These are phyloP conservation scores for Pachymerium ferrugineum DNA, from an alignment of 2,888 invertebrate genomes.

Conservation along the genomic window DNA sequence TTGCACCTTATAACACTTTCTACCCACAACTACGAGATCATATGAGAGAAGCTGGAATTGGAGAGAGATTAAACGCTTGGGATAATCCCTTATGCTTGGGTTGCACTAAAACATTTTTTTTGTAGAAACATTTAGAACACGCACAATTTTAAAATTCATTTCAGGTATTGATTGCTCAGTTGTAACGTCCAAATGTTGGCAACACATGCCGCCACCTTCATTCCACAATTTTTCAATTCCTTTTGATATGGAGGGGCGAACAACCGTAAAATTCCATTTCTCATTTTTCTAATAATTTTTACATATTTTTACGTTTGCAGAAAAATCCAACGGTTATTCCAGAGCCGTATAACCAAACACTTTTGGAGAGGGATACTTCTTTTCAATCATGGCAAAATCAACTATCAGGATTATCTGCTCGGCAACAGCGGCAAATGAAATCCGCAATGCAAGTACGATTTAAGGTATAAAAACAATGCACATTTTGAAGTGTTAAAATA, in stretches of 20 bases:
- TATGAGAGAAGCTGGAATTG: conserved; percentile 45
- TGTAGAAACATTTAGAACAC: conserved; percentile 20
- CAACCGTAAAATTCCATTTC: conserved; percentile 11
- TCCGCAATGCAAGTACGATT: not conserved
- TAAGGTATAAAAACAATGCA: conserved; percentile 14
- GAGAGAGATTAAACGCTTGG: conserved; percentile 46
- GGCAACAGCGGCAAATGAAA: not conserved
- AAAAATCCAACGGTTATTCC: not conserved
- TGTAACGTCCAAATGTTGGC: conserved; percentile 31
- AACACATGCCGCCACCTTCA: conserved; percentile 27
- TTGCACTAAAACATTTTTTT: conserved; percentile 34
- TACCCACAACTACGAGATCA: conserved; percentile 48
- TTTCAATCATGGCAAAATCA: not conserved
- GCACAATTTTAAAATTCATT: too few relatives aligned
- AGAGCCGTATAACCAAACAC: not conserved
- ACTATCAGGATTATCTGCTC: not conserved
- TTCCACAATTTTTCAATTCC: conserved; percentile 36
- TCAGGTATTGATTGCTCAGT: conserved; percentile 32
- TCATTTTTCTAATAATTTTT: not conserved
- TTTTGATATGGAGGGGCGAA: conserved; percentile 32
- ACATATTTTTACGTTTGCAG: too few relatives aligned
- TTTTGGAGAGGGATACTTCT: not conserved
- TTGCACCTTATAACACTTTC: conserved; percentile 49
- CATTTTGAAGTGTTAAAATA: too few relatives aligned
- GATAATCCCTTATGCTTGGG: conserved; percentile 48